Base-by-base conservation (phyloP, 2,888 invertebrate genomes). In the Apotomis betuletana region DNA sequence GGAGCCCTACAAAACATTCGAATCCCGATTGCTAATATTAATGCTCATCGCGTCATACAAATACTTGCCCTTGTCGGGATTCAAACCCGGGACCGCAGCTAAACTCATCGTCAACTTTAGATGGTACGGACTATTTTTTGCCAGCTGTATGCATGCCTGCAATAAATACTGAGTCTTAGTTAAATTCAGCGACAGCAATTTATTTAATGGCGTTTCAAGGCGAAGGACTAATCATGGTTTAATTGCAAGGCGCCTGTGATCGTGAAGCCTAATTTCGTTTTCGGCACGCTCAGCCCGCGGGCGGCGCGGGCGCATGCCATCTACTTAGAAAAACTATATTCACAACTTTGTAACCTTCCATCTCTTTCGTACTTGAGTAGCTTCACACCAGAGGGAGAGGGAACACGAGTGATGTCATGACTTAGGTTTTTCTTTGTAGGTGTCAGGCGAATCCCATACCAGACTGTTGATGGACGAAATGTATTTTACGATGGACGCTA, bases 211-310 rank as follows among this genome's bases (percentile, higher is more conserved):
- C 44, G 15, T 59, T 67, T 74, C 8, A 51, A 13, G 41, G 69
- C 49, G 69, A 74, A 54, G 63, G 73, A 76, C 75, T 75, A 70
- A 75, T 74, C 59, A 75, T 76, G 63, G 54, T 60, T 65, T 65
- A 70, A 77, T 77, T 76, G 77, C 64, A 74, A 68, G 62, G 67
- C 64, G 68, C 75, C 75, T 68, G 67, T 62, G 61, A 61, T 60
- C 27, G 68, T 41, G 55, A 70, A 58, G 54, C 59, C 61, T 72
- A 72, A 72, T 72, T 76, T 80, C 77, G 80, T 79, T 79, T 78
- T 77, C 73, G 77, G 78, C 82, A 83, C 80, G 81, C 78, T 77
- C 74, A 60, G 76, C 78, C 81, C 75, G 73, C 74, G 46, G 77
- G 80, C 79, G 55, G 38, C 68, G 69, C 51, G 69, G 62, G 69